Base-by-base conservation (phyloP, 2,797 vertebrate genomes). In the Sparidentex hasta region DNA sequence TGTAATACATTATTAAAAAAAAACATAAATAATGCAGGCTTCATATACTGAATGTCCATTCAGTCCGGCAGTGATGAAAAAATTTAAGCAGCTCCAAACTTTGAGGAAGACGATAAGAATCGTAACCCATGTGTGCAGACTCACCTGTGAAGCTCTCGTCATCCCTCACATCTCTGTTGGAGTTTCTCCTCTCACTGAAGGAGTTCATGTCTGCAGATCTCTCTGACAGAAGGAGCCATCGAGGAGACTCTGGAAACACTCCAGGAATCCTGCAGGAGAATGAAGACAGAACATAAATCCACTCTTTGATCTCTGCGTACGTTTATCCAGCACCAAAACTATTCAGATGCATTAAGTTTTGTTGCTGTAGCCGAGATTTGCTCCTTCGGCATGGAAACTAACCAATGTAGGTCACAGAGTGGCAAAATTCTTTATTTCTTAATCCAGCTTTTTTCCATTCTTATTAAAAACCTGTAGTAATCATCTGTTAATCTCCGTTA, bases 221-320 rank as follows among this genome's bases (percentile, higher is more conserved):
- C 79, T 96, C 95, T 0, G 96, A 95, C 67, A 97, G 94, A 52
- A 98, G 93, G 50, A 97, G 95, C 97, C 97, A 97, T 29, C 97
- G 95, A 1, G 97, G 96, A 0, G 97, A 97, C 86, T 98, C 97
- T 50, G 96, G 95, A 89, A 96, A 97, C 4, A 97, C 94, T 14
- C 96, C 95, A 0, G 97, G 96, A 93, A 97, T 95, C 52, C 97
- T 98, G 88, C 76, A 65, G 72, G 76, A 75, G 54, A 74, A 52
- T 8, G 80, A 58, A 83, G 20, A 58, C 47, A 11, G 52, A 38
- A 81, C 21, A 71, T 18, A 61, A 41, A 17, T 46, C 43, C 27
- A 20, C 17, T 74, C 38, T 75, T 58, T 74, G 17, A 78, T 70
- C 65, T 73, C 6, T 27, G 48, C 3, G 48, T 58, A 82, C 67